phyloP scores from a whole-genome alignment of 2,888 invertebrate species.

The Melipona bicolor region DNA sequence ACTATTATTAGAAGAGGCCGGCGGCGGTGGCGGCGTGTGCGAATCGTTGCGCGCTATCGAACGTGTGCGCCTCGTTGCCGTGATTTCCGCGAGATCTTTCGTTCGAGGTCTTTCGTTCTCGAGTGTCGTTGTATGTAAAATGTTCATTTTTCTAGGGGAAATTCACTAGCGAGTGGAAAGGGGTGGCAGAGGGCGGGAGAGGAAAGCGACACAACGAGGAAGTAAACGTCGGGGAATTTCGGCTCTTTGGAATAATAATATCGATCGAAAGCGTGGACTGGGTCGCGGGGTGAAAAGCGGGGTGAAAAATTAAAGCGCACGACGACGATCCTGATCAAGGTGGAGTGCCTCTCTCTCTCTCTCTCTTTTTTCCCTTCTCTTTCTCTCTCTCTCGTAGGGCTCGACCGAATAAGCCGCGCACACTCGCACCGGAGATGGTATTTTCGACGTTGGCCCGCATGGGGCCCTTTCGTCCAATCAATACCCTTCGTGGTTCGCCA shows the following conservation, averaged over 20 bases:
- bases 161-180: no score
- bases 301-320: not conserved
- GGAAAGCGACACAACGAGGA: not conserved
- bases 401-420: conserved; percentile 62
- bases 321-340: not conserved
- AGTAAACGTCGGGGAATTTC: not conserved
- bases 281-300: not conserved
- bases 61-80: conserved; percentile 20
- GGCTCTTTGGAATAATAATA: not conserved
- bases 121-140: not conserved
- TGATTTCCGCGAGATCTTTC: conserved; percentile 1
- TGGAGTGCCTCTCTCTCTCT: not conserved
- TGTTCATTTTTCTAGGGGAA: no score
- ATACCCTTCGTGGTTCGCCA: conserved; percentile 63
- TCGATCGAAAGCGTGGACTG: not conserved
- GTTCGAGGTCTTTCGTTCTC: not conserved
- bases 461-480: conserved; percentile 66
- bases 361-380: not conserved
- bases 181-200: no score
- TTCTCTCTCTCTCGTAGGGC: conserved; percentile 2
- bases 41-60: conserved; percentile 33
- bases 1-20: conserved; percentile 68
- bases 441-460: conserved; percentile 61
- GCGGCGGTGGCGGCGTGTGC: conserved; percentile 10
- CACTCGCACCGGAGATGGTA: conserved; percentile 61